These are phyloP conservation scores for Chunga burmeisteri DNA, from an alignment of 2,113 vertebrate genomes.

Conservation along the genomic window DNA sequence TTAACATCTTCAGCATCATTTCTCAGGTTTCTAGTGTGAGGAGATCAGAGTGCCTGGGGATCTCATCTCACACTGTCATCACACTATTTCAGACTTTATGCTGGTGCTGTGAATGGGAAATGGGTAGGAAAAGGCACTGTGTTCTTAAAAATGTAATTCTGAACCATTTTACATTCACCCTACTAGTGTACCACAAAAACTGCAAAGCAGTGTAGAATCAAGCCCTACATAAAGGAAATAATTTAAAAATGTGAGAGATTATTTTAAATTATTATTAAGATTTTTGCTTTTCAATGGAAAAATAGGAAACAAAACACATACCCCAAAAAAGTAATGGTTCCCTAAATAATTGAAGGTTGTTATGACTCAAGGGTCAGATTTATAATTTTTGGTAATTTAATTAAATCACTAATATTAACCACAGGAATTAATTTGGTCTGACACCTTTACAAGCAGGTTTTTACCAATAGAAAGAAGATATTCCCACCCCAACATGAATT, in stretches of 20 bases:
- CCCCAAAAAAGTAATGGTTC: background rate
- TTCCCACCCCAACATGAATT: slow-evolving; percentile 1
- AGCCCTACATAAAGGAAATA: background rate
- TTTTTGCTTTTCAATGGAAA: background rate
- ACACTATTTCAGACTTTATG: background rate
- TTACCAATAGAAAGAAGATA: background rate
- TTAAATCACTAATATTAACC: background rate
- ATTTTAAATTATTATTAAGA: background rate
- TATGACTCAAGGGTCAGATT: background rate
- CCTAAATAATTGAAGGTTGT: background rate
- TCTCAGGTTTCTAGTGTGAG: background rate
- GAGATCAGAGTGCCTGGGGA: background rate
- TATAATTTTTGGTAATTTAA: background rate
- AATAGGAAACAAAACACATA: background rate
- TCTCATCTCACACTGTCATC: background rate
- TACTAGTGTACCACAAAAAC: background rate
- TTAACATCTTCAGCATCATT: background rate
- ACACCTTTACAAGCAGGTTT: background rate
- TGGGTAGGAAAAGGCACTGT: background rate
- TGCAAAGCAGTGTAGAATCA: background rate
- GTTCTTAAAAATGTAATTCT: background rate
- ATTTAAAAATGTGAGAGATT: background rate
- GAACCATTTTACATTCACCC: background rate
- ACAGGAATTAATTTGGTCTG: slow-evolving; percentile 8
- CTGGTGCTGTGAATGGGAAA: background rate